Evolutionary conservation across 2,888 invertebrate species (phyloP).

Genomic region (Ophion slaviceki): DNA sequence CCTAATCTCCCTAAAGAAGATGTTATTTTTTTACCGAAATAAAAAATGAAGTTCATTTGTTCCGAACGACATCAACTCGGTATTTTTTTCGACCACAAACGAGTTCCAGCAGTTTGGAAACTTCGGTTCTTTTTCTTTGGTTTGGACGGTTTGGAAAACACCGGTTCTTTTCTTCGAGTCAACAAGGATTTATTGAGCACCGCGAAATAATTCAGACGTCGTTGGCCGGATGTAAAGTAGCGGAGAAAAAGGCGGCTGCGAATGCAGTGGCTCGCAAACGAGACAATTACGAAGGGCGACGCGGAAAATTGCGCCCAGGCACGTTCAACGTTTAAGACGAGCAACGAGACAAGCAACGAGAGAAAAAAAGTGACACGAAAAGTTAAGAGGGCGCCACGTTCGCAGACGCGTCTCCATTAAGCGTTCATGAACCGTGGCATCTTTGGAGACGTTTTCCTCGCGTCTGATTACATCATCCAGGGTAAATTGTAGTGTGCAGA

Average conservation of each 20-base stretch:
- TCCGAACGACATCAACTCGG: neutral
- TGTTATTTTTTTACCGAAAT: neutral
- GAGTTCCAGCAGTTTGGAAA: neutral
- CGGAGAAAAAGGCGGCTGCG: neutral
- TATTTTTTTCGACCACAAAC: neutral
- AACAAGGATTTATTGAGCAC: neutral
- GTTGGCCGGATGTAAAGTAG: neutral
- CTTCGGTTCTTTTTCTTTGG: too few relatives aligned
- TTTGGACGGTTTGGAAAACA: too few relatives aligned
- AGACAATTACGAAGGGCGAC: neutral
- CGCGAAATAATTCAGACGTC: neutral
- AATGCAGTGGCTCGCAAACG: neutral
- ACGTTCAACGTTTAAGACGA: neutral
- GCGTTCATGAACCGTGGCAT: slow-evolving; percentile 28
- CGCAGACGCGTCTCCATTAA: slow-evolving; percentile 45
- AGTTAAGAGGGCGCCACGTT: slow-evolving; percentile 34
- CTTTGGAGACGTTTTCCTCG: slow-evolving; percentile 23
- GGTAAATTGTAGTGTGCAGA: neutral
- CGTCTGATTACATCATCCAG: neutral
- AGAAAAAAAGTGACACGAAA: slow-evolving; percentile 21
- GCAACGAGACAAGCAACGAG: too few relatives aligned
- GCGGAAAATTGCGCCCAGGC: neutral
- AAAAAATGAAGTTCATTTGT: neutral
- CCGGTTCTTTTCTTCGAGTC: neutral
- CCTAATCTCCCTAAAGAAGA: neutral